A percentile compares a stretch with the other conserved stretches of the same genome.
Conservation (phyloP, 2,113 vertebrate species). For the Tricholaema leucomelas region DNA sequence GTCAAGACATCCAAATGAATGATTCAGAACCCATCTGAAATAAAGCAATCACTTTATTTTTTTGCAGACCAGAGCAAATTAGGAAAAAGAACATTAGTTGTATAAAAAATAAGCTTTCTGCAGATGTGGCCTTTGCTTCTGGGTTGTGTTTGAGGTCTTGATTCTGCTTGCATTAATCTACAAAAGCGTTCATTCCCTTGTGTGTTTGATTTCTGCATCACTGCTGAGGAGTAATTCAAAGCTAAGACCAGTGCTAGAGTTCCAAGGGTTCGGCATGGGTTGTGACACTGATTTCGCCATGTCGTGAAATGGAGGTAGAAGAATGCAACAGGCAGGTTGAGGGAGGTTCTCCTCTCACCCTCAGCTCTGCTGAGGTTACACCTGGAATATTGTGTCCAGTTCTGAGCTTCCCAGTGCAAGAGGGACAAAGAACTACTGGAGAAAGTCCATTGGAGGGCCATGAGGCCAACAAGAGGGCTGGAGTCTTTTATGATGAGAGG, state of each 20-base stretch:
- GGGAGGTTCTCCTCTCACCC: too few relatives aligned
- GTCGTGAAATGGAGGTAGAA: background rate
- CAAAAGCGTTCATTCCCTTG: background rate
- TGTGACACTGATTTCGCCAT: background rate
- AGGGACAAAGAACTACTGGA: too few relatives aligned
- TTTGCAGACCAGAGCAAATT: background rate
- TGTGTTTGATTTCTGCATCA: background rate
- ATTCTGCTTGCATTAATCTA: background rate
- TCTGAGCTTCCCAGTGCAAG: too few relatives aligned
- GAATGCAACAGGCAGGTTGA: too few relatives aligned
- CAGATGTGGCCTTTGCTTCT: background rate
- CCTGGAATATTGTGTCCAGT: too few relatives aligned
- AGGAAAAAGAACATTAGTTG: background rate
- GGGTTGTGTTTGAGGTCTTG: background rate
- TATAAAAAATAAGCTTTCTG: background rate
- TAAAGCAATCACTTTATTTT: background rate
- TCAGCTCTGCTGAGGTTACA: too few relatives aligned
- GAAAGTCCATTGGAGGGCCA: too few relatives aligned
- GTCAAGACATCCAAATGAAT: background rate
- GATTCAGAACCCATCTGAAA: background rate
- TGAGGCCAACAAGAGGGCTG: too few relatives aligned
- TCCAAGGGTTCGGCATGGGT: background rate
- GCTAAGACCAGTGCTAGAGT: background rate
- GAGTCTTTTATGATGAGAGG: too few relatives aligned
- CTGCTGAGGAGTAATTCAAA: background rate